Conservation (phyloP, 2,888 invertebrate species). For the Rhaphigaster nebulosa region DNA sequence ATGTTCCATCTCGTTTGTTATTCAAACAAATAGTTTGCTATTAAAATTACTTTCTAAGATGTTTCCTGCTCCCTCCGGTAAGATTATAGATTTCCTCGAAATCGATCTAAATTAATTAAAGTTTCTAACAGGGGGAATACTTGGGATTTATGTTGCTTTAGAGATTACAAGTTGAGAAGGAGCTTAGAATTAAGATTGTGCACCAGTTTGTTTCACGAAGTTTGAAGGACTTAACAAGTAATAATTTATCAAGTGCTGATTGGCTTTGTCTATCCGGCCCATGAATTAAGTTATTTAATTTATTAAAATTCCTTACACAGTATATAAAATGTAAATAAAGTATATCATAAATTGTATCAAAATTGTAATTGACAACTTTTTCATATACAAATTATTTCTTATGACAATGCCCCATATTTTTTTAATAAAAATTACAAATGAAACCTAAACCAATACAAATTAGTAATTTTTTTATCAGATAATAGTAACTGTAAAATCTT, state of each 20-base stretch:
- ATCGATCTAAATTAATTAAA: slow-evolving; percentile 39
- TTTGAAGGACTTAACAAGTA: slow-evolving; percentile 32
- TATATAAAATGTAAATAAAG: not conserved
- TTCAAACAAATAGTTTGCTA: not conserved
- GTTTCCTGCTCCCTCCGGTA: not conserved
- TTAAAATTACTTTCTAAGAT: not conserved
- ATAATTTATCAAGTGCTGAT: slow-evolving; percentile 25
- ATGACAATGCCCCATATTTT: too few relatives aligned
- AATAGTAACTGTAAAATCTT: too few relatives aligned
- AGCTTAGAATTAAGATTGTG: slow-evolving; percentile 28
- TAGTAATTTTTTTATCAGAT: too few relatives aligned
- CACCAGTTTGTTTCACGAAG: slow-evolving; percentile 13
- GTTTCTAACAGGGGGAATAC: not conserved
- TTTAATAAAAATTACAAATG: too few relatives aligned
- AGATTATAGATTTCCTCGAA: not conserved
- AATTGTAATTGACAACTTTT: too few relatives aligned
- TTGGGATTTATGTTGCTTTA: slow-evolving; percentile 40
- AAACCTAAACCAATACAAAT: too few relatives aligned
- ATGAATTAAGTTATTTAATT: not conserved
- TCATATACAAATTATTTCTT: too few relatives aligned
- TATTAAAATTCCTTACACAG: not conserved
- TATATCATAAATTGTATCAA: not conserved
- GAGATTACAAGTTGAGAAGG: slow-evolving; percentile 36
- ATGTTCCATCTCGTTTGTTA: not conserved
- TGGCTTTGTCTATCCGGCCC: not conserved